These are phyloP conservation scores for Halcyon senegalensis DNA, from an alignment of 2,113 vertebrate species.

Conservation along the genomic window DNA sequence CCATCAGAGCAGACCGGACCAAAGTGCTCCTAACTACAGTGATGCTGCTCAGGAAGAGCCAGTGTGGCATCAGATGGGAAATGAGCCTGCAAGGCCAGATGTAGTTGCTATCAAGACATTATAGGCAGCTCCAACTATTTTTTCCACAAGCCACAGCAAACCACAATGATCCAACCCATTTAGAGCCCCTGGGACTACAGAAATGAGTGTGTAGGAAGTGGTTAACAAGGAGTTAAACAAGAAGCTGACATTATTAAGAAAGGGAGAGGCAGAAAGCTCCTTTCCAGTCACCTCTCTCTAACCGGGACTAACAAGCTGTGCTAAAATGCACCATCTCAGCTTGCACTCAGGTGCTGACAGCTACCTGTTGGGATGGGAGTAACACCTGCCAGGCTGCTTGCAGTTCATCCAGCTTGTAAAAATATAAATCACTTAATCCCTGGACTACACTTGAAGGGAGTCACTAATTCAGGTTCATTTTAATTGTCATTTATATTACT, in stretches of 20 bases:
- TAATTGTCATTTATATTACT: background rate
- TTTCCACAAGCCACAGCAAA: background rate
- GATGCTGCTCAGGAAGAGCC: accelerated
- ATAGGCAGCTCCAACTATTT: background rate
- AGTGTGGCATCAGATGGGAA: background rate
- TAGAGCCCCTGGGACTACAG: background rate
- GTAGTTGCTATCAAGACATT: background rate
- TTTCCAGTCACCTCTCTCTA: background rate
- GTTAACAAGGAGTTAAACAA: background rate
- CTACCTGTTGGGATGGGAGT: background rate
- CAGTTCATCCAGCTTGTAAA: background rate
- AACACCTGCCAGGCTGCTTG: background rate
- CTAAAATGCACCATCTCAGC: background rate
- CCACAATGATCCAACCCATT: background rate
- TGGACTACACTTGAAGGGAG: background rate
- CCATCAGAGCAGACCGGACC: background rate
- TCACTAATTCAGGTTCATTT: background rate
- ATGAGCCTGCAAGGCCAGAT: background rate
- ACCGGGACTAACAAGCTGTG: background rate
- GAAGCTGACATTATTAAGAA: background rate
- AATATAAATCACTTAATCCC: background rate
- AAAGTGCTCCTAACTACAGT: background rate
- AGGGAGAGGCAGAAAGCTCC: background rate
- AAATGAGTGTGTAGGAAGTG: background rate
- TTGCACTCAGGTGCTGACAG: background rate